Base-by-base conservation (phyloP, 2,888 invertebrate genomes). In the Lasioglossum pauxillum region DNA sequence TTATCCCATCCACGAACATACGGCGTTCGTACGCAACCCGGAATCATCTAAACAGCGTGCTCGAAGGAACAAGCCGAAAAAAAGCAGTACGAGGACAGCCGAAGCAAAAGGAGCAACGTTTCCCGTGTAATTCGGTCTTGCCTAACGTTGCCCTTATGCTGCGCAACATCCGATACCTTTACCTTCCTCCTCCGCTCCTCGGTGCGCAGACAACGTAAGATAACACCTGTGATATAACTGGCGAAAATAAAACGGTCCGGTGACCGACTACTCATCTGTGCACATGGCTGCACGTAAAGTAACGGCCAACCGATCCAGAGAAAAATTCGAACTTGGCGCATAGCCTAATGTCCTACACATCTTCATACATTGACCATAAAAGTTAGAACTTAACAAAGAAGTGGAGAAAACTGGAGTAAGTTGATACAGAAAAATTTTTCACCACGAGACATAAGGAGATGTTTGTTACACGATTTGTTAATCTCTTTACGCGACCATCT, bases 91-190 rank as follows among this genome's bases (percentile, higher is more conserved):
- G 75, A 75, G 82, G 82, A 71, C 41, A 64, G 77, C 67, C 64
- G 80, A 75, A 46, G 53, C 64, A 87, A 84, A 89, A 89, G 80
- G 77, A 84, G 60, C 85, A 87, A 89, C 75, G 86, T 91, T 92
- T 92, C 90, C 89, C 91, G 91, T 93, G 93, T 93, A 93, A 93
- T 91, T 92, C 87, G 90, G 93, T 90, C 90, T 91, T 90, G 73
- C 80, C 85, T 85, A 91, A 84, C 92, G 91, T 92, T 88, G 85
- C 90, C 93, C 93, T 94, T 93, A 90, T 92, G 93, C 90, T 89
- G 83, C 69, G 88, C 83, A 93, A 93, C 94, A 93, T 91, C 86
- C 91, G 94, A 94, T 93, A 93, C 87, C 89, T 53, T 81, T 84
- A 46, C 16, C 64, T 5, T 31, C 64, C 27, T 31, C 64, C 79